Conservation (phyloP, 2,797 vertebrate species). For the Potorous gilbertii region DNA sequence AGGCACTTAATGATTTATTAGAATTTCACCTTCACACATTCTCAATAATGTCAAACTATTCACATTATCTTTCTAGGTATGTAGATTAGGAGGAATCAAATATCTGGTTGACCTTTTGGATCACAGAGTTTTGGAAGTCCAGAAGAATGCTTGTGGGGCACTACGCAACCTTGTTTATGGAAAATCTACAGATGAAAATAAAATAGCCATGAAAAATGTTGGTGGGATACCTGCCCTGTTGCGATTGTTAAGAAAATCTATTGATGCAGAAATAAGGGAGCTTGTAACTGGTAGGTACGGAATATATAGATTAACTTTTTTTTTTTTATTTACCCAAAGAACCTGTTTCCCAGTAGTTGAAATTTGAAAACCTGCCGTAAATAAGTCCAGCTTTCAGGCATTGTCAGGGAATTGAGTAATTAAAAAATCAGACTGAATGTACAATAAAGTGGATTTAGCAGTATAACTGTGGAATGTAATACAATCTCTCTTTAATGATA, state of each 20-base stretch:
- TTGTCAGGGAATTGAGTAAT: background rate
- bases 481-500: background rate
- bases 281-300: constrained; percentile 93
- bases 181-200: constrained; percentile 97
- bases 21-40: background rate
- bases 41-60: background rate
- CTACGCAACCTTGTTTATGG: constrained; percentile 97
- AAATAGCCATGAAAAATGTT: constrained; percentile 94
- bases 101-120: constrained; percentile 97
- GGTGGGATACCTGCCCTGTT: constrained; percentile 95
- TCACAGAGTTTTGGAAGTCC: constrained; percentile 95
- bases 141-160: constrained; percentile 96
- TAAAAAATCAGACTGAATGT: background rate
- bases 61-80: constrained; percentile 87
- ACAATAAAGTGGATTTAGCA: background rate
- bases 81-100: constrained; percentile 95
- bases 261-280: constrained; percentile 95
- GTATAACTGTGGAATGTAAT: background rate
- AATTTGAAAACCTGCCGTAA: background rate
- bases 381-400: background rate
- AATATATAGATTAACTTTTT: background rate
- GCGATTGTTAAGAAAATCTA: constrained; percentile 93
- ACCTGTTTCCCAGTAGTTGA: constrained; percentile 25
- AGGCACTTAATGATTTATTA: background rate
- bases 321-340: background rate